Evolutionary conservation across 2,888 invertebrate species (phyloP), one percentile per base, ranked within the genome.

Genomic region (Pseudoips prasinana): DNA sequence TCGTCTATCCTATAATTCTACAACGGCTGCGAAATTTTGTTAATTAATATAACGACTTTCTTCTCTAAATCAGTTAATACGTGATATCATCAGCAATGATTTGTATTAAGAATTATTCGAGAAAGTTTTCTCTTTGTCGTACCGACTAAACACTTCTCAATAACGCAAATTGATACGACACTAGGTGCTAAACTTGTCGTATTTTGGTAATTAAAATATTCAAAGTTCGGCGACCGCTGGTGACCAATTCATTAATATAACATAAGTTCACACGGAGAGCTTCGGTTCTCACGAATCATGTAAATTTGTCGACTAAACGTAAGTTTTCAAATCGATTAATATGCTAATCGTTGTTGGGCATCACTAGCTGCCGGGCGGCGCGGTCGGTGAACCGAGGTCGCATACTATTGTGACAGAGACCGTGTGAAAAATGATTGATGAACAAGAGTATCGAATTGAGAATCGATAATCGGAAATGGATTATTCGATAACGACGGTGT

Each of bases 341-440:
- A 88, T 88, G 88, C 78, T 78, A 86, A 88, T 88, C 67, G 73
- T 63, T 70, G 55, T 70, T 73, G 77, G 75, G 71, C 86, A 86
- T 84, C 88, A 81, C 86, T 83, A 82, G 79, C 46, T 44, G 20
- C 49, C 78, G 87, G 86, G 83, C 86, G 84, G 57, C 80, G 86
- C 78, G 87, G 86, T 84, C 86, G 84, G 57, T 80, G 86, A 86
- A 80, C 86, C 64, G 62, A 64, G 73, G 70, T 81, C 76, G 77
- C 73, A 62, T 73, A 69, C 64, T 73, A 73, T 67, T 75, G 85
- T 80, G 95, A 94, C 89, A 96, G 94, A 86, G 94, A 95, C 86
- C 96, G 96, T 76, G 97, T 96, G 64, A 96, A 96, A 65, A 96
- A 90, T 79, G 93, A 94, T 57, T 58, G 58, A 57, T 57, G 51